Evolutionary conservation across 2,888 invertebrate species (phyloP), one percentile per base, ranked within the genome.

Genomic region (Cantharis rustica): DNA sequence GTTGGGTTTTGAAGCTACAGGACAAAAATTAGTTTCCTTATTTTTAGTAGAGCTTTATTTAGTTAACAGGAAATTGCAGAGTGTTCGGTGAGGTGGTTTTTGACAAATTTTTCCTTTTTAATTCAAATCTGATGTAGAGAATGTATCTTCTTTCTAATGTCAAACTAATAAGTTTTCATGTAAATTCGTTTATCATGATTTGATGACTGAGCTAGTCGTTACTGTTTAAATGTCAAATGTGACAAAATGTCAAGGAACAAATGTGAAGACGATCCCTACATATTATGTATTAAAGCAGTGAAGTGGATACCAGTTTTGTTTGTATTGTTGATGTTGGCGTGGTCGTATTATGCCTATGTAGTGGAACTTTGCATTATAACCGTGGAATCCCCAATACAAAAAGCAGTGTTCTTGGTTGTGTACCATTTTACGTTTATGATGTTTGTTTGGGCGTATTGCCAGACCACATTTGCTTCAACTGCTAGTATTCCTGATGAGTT

Each of bases 311-410:
- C 78, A 4, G 76, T 76, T 27, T 47, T 76, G 15, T 76, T 76
- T 20, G 74, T 78, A 23, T 16, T 66, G 23, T 31, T 69, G 27
- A 71, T 74, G 15, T 69, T 69, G 27, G 31, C 1, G 13, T 99
- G 99, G 99, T 98, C 98, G 7, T 99, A 99, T 89, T 99, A 98
- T 90, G 98, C 98, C 82, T 99, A 98, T 91, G 97, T 98, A 85
- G 92, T 97, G 85, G 95, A 98, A 89, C 92, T 99, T 86, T 95
- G 95, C 90, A 90, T 93, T 23, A 16, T 69, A 23, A 77, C 75
- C n/a, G 27, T 75, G 23, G 11, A 16, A 7, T 72, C 72, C 2
- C 11, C 17, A 0, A 7, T 15, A 17, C 11, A 69, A 68, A 77
- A 17, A 72, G 7, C 61, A 0, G 16, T 70, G 1, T 70, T 27